Evolutionary conservation across 1,140 invertebrate genomes (phyloP).

Genomic region (Dendroctonus ponderosae): DNA sequence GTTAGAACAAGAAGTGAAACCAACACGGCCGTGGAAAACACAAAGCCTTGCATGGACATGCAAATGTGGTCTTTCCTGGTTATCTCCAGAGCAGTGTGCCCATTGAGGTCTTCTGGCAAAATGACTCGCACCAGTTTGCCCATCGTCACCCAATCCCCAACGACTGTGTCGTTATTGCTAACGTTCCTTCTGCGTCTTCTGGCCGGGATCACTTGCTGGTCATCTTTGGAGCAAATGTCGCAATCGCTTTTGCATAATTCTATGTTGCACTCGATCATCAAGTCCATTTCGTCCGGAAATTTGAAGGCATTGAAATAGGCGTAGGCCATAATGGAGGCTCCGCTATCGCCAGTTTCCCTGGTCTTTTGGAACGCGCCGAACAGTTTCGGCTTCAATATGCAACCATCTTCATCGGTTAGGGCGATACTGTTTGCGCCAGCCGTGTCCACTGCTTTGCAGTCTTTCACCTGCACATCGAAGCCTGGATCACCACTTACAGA

Average conservation of each 20-base stretch:
- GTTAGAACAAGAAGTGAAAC: slow-evolving; percentile 50
- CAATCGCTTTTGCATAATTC: slow-evolving; percentile 81
- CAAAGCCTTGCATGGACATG: slow-evolving; percentile 52
- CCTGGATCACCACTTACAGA: slow-evolving; percentile 76
- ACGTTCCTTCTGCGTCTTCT: slow-evolving; percentile 57
- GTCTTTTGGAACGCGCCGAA: slow-evolving; percentile 81
- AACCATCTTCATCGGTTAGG: slow-evolving; percentile 75
- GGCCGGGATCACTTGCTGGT: slow-evolving; percentile 65
- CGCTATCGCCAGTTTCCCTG: slow-evolving; percentile 65
- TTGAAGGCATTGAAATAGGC: slow-evolving; percentile 84
- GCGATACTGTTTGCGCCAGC: slow-evolving; percentile 63
- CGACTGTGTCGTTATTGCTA: slow-evolving; percentile 53
- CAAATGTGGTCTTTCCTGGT: slow-evolving; percentile 49
- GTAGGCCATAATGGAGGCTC: slow-evolving; percentile 76
- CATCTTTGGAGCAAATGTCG: slow-evolving; percentile 67
- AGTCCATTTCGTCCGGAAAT: slow-evolving; percentile 84
- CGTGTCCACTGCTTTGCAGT: slow-evolving; percentile 73
- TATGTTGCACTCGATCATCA: slow-evolving; percentile 81
- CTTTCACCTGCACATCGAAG: slow-evolving; percentile 75
- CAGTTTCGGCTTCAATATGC: slow-evolving; percentile 77
- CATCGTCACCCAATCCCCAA: slow-evolving; percentile 58
- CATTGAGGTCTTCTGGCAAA: slow-evolving; percentile 62
- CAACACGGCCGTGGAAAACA: slow-evolving; percentile 48
- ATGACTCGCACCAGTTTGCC: slow-evolving; percentile 64
- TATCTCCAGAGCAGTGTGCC: slow-evolving; percentile 41